phyloP scores from a whole-genome alignment of 2,888 invertebrate species.

The Chymomyza amoena region DNA sequence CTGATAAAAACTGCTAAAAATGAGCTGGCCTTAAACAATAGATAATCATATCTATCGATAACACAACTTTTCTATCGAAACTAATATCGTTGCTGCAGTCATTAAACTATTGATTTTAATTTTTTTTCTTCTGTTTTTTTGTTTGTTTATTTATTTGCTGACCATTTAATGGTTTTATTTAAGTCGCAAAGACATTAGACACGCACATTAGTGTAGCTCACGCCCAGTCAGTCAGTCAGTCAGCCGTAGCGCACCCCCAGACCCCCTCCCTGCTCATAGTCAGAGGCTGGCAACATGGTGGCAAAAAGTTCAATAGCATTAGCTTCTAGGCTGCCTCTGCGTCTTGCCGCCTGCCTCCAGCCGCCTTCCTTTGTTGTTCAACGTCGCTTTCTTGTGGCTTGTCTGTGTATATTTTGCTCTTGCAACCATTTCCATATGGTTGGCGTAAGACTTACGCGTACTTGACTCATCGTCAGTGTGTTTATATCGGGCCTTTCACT shows the following conservation, averaged over 20 bases:
- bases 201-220: constrained; percentile 1
- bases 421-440: constrained; percentile 1
- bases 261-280: neutral
- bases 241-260: neutral
- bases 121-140: neutral
- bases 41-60: neutral
- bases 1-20: constrained; percentile 1
- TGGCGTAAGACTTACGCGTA: neutral
- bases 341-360: neutral
- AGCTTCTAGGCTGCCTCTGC: neutral
- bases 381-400: neutral
- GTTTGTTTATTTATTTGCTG: constrained; percentile 5
- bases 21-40: neutral
- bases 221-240: neutral
- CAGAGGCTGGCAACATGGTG: neutral
- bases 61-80: neutral
- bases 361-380: neutral
- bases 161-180: constrained; percentile 8
- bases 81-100: neutral
- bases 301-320: constrained; percentile 3
- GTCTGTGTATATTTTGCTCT: neutral
- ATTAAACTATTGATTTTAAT: neutral
- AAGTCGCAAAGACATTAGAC: neutral
- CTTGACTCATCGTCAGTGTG: constrained; percentile 10
- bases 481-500: constrained; percentile 4